phyloP scores from a whole-genome alignment of 2,888 invertebrate genomes.

The Barypeithes pellucidus region DNA sequence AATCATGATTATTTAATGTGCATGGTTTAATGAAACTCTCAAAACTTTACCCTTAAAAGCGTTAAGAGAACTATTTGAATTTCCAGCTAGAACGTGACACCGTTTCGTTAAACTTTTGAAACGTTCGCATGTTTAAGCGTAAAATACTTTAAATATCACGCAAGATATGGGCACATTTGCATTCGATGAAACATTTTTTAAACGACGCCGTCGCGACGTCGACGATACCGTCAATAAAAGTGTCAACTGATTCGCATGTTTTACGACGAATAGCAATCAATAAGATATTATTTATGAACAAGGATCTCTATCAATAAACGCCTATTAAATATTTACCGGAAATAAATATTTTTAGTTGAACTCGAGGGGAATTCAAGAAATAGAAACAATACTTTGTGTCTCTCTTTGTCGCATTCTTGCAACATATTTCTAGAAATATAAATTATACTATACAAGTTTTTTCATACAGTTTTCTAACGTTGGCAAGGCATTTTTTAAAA shows the following conservation, averaged over 20 bases:
- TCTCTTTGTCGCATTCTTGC: no score
- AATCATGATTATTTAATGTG: no score
- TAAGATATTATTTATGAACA: neutral
- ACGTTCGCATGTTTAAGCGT: neutral
- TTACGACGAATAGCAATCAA: neutral
- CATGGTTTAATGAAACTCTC: neutral
- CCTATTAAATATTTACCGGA: no score
- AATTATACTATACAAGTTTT: no score
- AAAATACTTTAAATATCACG: neutral
- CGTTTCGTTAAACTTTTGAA: neutral
- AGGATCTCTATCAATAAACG: neutral
- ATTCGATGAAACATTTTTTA: neutral
- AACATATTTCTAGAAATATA: no score
- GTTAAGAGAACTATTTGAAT: neutral
- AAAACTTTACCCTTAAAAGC: neutral
- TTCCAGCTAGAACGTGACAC: neutral
- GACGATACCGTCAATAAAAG: neutral
- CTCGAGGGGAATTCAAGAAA: no score
- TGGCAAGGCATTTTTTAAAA: no score
- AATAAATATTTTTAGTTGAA: no score
- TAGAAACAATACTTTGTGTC: no score
- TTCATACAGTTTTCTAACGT: no score
- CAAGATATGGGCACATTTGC: neutral
- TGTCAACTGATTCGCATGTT: neutral
- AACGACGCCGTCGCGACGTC: neutral